phyloP scores from a whole-genome alignment of 2,888 invertebrate species.

The Drosophila mettleri region DNA sequence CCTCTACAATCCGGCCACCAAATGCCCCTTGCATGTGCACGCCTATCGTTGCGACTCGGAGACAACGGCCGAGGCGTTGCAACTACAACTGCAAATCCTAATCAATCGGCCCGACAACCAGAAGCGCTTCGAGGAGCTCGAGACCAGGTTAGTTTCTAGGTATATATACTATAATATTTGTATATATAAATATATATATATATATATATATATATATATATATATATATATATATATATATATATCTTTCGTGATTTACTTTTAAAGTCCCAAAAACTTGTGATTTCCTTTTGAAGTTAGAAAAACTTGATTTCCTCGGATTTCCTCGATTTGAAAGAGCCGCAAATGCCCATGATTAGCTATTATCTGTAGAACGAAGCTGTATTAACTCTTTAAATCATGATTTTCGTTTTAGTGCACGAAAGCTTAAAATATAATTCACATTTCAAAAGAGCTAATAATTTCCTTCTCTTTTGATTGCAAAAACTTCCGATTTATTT shows the following conservation, averaged over 20 bases:
- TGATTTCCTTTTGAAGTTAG: not conserved
- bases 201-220: too few species aligned
- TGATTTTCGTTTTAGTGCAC: too few species aligned
- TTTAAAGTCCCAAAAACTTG: not conserved
- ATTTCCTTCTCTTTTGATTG: too few species aligned
- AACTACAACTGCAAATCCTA: slow-evolving; percentile 92
- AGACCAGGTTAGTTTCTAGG: slow-evolving; percentile 85
- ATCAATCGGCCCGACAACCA: slow-evolving; percentile 94
- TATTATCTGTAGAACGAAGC: too few species aligned
- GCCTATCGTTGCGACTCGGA: slow-evolving; percentile 97
- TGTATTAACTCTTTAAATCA: too few species aligned
- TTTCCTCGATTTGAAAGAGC: too few species aligned
- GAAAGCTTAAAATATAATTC: not conserved
- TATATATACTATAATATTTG: not conserved
- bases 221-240: too few species aligned
- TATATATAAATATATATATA: too few species aligned
- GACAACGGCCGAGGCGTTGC: slow-evolving; percentile 95
- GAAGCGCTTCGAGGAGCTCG: slow-evolving; percentile 93
- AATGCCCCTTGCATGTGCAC: slow-evolving; percentile 97
- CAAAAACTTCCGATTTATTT: too few species aligned
- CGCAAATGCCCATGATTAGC: too few species aligned
- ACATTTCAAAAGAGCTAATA: not conserved
- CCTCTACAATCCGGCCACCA: slow-evolving; percentile 96
- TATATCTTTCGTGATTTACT: not conserved
- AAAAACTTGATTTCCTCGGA: too few species aligned